Conservation (phyloP, 1,140 invertebrate genomes). For the Sycophaga agraensis region DNA sequence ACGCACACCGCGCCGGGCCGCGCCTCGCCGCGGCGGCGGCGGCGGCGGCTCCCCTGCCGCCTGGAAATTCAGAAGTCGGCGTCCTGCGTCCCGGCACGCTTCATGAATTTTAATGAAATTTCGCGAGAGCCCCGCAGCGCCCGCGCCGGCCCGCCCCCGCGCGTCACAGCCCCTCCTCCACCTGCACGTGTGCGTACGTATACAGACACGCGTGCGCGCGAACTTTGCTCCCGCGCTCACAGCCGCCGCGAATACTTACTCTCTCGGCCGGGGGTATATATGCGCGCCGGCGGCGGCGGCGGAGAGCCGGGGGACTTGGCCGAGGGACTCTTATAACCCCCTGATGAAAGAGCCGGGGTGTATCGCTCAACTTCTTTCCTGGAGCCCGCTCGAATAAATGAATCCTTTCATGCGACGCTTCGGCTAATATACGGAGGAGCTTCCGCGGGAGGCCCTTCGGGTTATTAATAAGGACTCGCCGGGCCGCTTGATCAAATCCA, state of each 20-base stretch:
- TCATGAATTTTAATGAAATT: conserved; percentile 56
- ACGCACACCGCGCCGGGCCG: too few species aligned
- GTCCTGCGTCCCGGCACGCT: conserved; percentile 45
- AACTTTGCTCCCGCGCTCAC: conserved; percentile 14
- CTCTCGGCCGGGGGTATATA: too few species aligned
- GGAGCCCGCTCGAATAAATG: too few species aligned
- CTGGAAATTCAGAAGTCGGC: conserved; percentile 48
- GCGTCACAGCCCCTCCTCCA: too few species aligned
- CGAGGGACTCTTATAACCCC: conserved; percentile 26
- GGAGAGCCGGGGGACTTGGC: conserved; percentile 29
- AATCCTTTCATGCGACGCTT: too few species aligned
- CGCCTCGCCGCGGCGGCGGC: too few species aligned
- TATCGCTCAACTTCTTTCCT: neutral
- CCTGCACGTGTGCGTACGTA: neutral
- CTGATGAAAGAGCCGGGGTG: neutral
- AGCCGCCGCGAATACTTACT: neutral
- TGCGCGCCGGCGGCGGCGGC: neutral
- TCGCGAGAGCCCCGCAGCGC: conserved; percentile 40
- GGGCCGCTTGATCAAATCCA: too few species aligned
- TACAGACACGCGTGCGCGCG: neutral
- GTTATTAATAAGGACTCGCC: too few species aligned
- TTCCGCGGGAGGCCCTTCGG: too few species aligned
- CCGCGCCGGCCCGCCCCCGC: neutral
- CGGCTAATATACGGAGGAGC: too few species aligned
- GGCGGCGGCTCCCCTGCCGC: neutral